These are phyloP conservation scores for Pristionchus arcanus DNA, from an alignment of 2,888 invertebrate species.

Conservation along the genomic window DNA sequence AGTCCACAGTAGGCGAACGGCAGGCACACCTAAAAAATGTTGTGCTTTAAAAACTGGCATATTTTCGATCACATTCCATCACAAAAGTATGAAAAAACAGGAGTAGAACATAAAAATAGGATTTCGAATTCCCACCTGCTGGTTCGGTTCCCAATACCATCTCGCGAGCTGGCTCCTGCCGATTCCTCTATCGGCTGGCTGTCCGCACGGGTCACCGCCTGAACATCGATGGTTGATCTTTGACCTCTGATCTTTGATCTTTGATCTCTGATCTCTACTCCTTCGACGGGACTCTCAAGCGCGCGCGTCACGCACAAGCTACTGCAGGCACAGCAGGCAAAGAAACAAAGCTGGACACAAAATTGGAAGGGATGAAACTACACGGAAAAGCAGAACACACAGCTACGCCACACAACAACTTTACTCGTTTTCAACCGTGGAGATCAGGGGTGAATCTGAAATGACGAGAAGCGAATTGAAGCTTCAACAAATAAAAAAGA, in stretches of 20 bases:
- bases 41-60: too few species aligned
- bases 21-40: constrained; percentile 57
- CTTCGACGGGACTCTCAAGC: constrained; percentile 11
- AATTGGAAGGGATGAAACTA: background rate
- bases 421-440: background rate
- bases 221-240: background rate
- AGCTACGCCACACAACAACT: background rate
- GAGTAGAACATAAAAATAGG: too few species aligned
- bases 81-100: too few species aligned
- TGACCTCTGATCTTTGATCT: background rate
- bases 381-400: background rate
- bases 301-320: background rate
- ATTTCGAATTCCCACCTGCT: constrained; percentile 29
- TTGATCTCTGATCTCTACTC: background rate
- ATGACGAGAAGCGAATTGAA: too few species aligned
- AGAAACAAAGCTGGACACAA: background rate
- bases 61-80: too few species aligned
- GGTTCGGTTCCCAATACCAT: constrained; percentile 62
- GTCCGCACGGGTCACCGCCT: constrained; percentile 78
- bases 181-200: constrained; percentile 73
- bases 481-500: too few species aligned
- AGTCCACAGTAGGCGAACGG: constrained; percentile 74
- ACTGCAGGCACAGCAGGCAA: constrained; percentile 54
- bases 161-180: constrained; percentile 71
- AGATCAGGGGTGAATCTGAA: background rate